phyloP scores from a whole-genome alignment of 2,888 invertebrate species.

The Zaprionus obscuricornis region DNA sequence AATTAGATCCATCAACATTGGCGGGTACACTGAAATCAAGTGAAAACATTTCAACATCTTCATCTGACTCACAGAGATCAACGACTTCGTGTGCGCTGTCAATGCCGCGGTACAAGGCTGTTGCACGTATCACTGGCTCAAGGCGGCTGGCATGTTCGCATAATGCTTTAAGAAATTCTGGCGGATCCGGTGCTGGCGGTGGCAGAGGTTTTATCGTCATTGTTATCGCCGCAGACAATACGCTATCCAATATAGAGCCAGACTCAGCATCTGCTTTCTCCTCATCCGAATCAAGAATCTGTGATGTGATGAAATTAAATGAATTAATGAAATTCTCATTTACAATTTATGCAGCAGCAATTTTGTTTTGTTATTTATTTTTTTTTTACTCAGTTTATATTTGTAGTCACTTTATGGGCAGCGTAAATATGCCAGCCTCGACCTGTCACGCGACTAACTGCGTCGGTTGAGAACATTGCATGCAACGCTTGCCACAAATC shows the following conservation, averaged over 20 bases:
- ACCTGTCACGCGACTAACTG: constrained; percentile 70
- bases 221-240: constrained; percentile 5
- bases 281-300: constrained; percentile 67
- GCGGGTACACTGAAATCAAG: constrained; percentile 65
- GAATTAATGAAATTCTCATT: background rate
- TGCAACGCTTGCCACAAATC: constrained; percentile 49
- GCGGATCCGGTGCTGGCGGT: constrained; percentile 47
- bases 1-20: constrained; percentile 57
- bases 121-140: constrained; percentile 63
- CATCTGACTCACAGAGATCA: constrained; percentile 64
- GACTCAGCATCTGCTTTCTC: constrained; percentile 42
- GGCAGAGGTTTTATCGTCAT: constrained; percentile 14
- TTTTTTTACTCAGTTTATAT: constrained; percentile 47
- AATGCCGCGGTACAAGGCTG: constrained; percentile 61
- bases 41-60: constrained; percentile 67
- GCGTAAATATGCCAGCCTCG: constrained; percentile 17
- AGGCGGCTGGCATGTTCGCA: constrained; percentile 57
- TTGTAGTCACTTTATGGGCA: constrained; percentile 62
- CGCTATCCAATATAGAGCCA: constrained; percentile 18
- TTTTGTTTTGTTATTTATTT: background rate
- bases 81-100: constrained; percentile 56
- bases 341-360: fast-evolving
- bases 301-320: background rate
- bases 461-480: constrained; percentile 30
- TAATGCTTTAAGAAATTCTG: constrained; percentile 50